phyloP scores from a whole-genome alignment of 1,140 invertebrate genomes.

The Caenorhabditis briggsae region DNA sequence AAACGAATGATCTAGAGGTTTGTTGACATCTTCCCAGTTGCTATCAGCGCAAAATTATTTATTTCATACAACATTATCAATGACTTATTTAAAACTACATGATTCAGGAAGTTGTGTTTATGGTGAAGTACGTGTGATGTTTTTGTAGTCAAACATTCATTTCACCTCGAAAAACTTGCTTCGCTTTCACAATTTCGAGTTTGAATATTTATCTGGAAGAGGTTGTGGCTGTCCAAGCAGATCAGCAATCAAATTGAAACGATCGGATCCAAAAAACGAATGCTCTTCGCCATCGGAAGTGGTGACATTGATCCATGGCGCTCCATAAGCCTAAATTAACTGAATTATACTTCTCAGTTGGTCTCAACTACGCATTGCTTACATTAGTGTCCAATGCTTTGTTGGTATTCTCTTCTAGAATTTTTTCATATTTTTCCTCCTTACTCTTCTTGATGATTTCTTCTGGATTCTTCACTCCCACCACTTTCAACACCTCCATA shows the following conservation, averaged over 20 bases:
- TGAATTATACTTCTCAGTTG: background rate
- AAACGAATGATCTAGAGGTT: no score
- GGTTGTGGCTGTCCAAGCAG: conserved; percentile 38
- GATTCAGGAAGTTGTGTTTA: no score
- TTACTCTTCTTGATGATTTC: conserved; percentile 29
- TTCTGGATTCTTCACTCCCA: conserved; percentile 4
- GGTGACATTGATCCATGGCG: conserved; percentile 60
- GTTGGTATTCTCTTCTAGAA: conserved; percentile 31
- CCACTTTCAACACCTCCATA: conserved; percentile 41
- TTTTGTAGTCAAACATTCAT: no score
- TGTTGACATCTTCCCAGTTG: no score
- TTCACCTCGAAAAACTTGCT: no score
- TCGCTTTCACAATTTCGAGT: no score
- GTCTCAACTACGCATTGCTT: background rate
- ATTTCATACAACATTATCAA: no score
- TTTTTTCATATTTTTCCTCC: conserved; percentile 46
- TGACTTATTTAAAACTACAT: no score
- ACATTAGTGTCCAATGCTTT: conserved; percentile 36
- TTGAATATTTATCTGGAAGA: background rate
- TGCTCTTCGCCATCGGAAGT: conserved; percentile 56
- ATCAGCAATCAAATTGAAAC: conserved; percentile 57
- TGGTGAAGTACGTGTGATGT: no score
- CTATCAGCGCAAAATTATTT: no score
- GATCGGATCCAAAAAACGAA: conserved; percentile 60
- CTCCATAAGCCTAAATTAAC: conserved; percentile 51